Base-by-base conservation (phyloP, 92 coral and sea anemone genomes). In the Blastomussa wellsi region DNA sequence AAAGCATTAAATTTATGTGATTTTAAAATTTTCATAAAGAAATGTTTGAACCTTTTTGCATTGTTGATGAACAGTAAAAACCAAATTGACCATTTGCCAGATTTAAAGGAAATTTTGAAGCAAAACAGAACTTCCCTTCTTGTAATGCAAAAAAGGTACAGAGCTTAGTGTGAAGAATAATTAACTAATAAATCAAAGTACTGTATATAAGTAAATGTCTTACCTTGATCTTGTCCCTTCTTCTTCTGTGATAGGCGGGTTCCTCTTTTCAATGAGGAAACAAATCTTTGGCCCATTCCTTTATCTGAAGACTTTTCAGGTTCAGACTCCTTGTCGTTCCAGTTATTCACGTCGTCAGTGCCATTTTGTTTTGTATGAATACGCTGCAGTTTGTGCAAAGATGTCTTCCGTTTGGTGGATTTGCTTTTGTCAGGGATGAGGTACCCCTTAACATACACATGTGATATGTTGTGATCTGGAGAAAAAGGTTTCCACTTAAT, bases 361-460 rank as follows among this genome's bases (percentile, higher is more conserved):
- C 89, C 81, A 9, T 77, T 68, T 5, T 86, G 81, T 26, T 82
- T 17, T 77, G 76, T 67, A 66, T 44, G 66, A 57, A 79, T 32
- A 31, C 47, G n/a, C 64, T 87, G 95, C 67, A 97, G 80, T 71
- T 80, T 97, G 38, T 88, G 79, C 31, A 82, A 79, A 36, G 82
- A 86, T 5, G 99, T 94, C 81, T 97, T 97, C 2, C 95, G 78
- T 47, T 97, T 97, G 31, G 94, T 90, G 14, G 88, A 87, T 76
- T 93, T 94, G 75, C 80, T 52, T 37, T 91, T 90, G 86, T 95
- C 95, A 8, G 99, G 97, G 37, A 93, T 76, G 20, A 97, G 88
- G 85, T 95, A 93, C 55, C 92, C 83, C 89, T 97, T 97, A 10
- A 94, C 91, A 64, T 97, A 97, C 51, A 97, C 37, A 42, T 91